Conservation (phyloP, 2,113 vertebrate genomes). For the Leucosticte australis region DNA sequence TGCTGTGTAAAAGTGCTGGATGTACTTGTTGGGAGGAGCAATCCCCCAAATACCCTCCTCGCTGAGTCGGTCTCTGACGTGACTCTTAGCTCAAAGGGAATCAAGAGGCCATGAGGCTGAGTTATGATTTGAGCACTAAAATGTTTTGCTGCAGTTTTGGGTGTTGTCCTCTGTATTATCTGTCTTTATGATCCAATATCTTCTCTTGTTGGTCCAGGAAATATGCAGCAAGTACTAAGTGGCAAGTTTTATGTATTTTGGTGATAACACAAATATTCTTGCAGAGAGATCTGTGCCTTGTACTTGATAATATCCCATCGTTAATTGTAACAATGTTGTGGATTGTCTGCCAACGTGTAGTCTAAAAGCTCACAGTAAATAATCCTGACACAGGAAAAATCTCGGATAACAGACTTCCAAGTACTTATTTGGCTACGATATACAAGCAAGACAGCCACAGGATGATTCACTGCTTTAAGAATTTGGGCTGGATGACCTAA, state of each 20-base stretch:
- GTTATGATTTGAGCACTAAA: not conserved
- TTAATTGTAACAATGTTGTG: not conserved
- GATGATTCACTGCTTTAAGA: not conserved
- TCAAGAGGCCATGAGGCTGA: not conserved
- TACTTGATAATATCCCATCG: not conserved
- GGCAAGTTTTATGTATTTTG: not conserved
- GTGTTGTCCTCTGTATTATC: not conserved
- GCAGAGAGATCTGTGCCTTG: not conserved
- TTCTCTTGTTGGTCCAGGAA: not conserved
- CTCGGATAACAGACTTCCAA: not conserved
- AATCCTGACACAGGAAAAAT: not conserved
- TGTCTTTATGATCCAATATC: not conserved
- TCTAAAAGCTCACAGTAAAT: not conserved
- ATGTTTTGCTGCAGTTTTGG: not conserved
- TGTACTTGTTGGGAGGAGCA: not conserved
- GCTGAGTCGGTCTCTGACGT: not conserved
- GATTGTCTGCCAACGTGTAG: not conserved
- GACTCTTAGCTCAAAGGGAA: not conserved
- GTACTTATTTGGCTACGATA: not conserved
- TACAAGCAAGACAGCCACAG: not conserved
- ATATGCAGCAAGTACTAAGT: not conserved
- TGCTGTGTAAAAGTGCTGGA: not conserved
- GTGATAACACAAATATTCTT: not conserved
- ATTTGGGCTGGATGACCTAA: not conserved
- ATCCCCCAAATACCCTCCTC: not conserved